These are phyloP conservation scores for Caenorhabditis panamensis DNA, from an alignment of 2,888 invertebrate genomes.

Conservation along the genomic window DNA sequence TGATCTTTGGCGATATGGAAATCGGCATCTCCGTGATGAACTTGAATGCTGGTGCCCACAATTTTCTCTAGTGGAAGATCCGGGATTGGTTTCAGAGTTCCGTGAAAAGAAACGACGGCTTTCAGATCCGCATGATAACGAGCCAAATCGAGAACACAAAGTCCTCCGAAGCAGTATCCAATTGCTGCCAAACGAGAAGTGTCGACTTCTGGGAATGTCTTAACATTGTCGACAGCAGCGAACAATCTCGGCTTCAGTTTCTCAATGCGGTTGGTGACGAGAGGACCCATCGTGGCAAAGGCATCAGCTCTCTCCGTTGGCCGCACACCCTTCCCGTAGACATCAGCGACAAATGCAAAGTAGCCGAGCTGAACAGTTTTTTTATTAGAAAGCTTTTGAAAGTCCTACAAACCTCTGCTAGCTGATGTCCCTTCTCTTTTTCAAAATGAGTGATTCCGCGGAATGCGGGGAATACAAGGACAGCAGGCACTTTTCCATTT, in stretches of 20 bases:
- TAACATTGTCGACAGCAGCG: slow-evolving; percentile 69
- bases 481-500: slow-evolving; percentile 63
- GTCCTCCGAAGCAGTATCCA: slow-evolving; percentile 79
- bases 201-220: slow-evolving; percentile 61
- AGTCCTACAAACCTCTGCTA: slow-evolving; percentile 66
- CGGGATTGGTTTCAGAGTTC: slow-evolving; percentile 73
- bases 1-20: slow-evolving; percentile 69
- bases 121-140: slow-evolving; percentile 64
- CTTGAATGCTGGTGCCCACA: slow-evolving; percentile 62
- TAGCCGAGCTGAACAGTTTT: slow-evolving; percentile 76
- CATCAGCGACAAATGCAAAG: slow-evolving; percentile 76
- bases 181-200: slow-evolving; percentile 67
- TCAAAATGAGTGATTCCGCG: slow-evolving; percentile 73
- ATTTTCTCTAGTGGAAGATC: slow-evolving; percentile 60
- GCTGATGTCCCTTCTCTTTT: slow-evolving; percentile 66
- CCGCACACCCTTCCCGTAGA: slow-evolving; percentile 76
- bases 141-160: slow-evolving; percentile 76
- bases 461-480: slow-evolving; percentile 76
- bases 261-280: slow-evolving; percentile 63
- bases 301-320: slow-evolving; percentile 67
- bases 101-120: slow-evolving; percentile 77
- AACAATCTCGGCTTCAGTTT: slow-evolving; percentile 69
- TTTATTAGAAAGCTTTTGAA: no score
- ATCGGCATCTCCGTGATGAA: slow-evolving; percentile 77
- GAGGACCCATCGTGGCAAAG: slow-evolving; percentile 68